Conservation (phyloP, 2,113 vertebrate species). For the Eulacestoma nigropectus region DNA sequence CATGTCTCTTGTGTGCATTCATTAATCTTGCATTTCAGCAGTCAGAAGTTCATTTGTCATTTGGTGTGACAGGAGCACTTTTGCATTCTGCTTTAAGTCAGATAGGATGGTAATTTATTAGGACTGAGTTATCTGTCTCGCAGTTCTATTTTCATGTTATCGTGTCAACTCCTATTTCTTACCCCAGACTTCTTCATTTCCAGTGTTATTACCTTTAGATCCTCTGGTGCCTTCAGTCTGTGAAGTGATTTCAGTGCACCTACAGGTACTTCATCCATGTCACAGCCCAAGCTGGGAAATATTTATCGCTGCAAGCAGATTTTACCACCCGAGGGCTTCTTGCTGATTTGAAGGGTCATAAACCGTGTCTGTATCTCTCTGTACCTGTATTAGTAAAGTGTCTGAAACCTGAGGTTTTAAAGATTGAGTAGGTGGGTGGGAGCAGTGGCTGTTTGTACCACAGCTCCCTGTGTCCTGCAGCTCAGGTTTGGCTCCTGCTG, state of each 20-base stretch:
- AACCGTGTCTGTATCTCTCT: neutral
- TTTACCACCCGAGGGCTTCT: neutral
- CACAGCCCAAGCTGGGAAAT: neutral
- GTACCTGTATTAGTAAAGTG: neutral
- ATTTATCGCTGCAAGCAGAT: neutral
- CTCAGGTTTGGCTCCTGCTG: neutral
- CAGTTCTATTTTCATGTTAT: neutral
- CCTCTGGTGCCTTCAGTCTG: neutral
- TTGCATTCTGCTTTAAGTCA: neutral
- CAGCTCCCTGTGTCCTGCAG: neutral
- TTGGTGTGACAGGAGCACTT: neutral
- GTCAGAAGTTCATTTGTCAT: slow-evolving; percentile 43
- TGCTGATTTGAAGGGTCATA: neutral
- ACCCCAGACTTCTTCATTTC: slow-evolving; percentile 2
- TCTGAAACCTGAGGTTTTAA: neutral
- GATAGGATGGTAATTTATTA: neutral
- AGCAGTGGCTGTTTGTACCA: neutral
- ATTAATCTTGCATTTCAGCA: slow-evolving; percentile 34
- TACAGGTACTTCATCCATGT: neutral
- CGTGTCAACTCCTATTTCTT: slow-evolving; percentile 8
- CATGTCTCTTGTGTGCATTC: neutral
- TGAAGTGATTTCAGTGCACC: neutral
- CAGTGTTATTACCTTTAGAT: neutral
- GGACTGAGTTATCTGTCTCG: neutral
- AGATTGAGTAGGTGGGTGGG: neutral